Evolutionary conservation across 2,888 invertebrate species (phyloP).

Genomic region (Eupsilia transversa): DNA sequence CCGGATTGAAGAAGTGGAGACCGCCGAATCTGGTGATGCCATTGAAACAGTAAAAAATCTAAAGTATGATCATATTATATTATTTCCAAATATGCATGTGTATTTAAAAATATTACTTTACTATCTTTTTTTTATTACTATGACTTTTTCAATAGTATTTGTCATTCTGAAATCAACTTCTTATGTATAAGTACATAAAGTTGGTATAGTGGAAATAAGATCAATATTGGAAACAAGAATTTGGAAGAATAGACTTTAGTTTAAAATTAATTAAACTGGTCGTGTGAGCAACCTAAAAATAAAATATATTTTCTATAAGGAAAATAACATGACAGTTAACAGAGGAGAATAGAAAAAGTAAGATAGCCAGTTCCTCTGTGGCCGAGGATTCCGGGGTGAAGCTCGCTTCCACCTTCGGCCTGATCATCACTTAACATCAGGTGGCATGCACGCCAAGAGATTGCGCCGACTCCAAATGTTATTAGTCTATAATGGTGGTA

Average conservation of each 20-base stretch:
- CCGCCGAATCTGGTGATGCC: conserved; percentile 92
- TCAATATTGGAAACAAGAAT: neutral
- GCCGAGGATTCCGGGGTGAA: too few species aligned
- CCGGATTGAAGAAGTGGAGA: conserved; percentile 98
- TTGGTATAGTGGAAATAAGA: neutral
- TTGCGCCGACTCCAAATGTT: too few species aligned
- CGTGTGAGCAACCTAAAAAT: neutral
- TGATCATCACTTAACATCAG: too few species aligned
- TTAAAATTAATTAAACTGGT: too few species aligned
- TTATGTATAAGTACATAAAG: neutral
- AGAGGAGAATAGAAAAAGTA: too few species aligned
- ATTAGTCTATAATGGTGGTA: too few species aligned
- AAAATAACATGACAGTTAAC: too few species aligned
- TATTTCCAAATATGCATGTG: neutral
- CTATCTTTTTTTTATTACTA: neutral
- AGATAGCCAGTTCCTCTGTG: too few species aligned
- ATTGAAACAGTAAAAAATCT: neutral
- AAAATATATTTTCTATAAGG: too few species aligned
- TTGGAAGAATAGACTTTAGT: neutral
- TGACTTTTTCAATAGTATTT: neutral
- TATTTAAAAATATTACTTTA: too few species aligned
- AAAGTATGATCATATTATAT: neutral
- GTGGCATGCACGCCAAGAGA: too few species aligned
- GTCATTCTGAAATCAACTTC: neutral
- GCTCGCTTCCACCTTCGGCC: too few species aligned